Evolutionary conservation across 2,888 invertebrate genomes (phyloP).

Genomic region (Oscheius sp.): DNA sequence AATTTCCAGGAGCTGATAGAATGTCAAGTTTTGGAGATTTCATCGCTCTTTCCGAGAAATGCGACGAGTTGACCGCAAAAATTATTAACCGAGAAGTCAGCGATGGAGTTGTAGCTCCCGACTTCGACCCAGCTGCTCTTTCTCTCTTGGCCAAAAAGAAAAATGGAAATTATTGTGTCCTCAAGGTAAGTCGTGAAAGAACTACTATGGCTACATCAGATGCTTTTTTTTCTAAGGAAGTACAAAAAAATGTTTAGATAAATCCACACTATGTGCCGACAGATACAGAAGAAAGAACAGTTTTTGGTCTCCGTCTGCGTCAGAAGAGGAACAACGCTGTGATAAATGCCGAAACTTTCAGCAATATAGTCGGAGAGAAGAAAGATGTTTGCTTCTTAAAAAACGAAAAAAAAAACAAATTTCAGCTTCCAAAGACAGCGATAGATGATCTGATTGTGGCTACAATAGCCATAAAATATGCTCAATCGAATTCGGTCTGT

Average conservation of each 20-base stretch:
- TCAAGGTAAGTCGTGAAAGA: constrained; percentile 76
- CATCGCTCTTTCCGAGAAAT: constrained; percentile 88
- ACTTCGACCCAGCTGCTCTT: constrained; percentile 84
- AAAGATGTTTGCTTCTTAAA: constrained; percentile 74
- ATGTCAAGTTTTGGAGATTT: constrained; percentile 99
- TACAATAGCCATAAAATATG: constrained; percentile 93
- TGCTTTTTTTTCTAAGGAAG: neutral
- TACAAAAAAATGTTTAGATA: constrained; percentile 76
- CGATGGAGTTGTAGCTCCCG: constrained; percentile 96
- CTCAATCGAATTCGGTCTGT: constrained; percentile 97
- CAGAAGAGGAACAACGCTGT: constrained; percentile 88
- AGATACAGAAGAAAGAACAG: constrained; percentile 81
- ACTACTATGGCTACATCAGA: neutral
- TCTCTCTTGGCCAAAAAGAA: constrained; percentile 91
- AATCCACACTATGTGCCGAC: constrained; percentile 86
- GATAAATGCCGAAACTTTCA: constrained; percentile 82
- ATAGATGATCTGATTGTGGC: constrained; percentile 91
- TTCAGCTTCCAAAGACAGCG: constrained; percentile 80
- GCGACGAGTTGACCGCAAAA: constrained; percentile 88
- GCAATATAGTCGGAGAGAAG: constrained; percentile 81
- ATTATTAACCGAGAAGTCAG: constrained; percentile 91
- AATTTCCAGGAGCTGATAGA: constrained; percentile 82
- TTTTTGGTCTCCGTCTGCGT: constrained; percentile 83
- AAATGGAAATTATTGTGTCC: constrained; percentile 87
- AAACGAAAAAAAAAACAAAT: neutral